Base-by-base conservation (phyloP, 2,888 invertebrate species). In the Fragum sueziense region DNA sequence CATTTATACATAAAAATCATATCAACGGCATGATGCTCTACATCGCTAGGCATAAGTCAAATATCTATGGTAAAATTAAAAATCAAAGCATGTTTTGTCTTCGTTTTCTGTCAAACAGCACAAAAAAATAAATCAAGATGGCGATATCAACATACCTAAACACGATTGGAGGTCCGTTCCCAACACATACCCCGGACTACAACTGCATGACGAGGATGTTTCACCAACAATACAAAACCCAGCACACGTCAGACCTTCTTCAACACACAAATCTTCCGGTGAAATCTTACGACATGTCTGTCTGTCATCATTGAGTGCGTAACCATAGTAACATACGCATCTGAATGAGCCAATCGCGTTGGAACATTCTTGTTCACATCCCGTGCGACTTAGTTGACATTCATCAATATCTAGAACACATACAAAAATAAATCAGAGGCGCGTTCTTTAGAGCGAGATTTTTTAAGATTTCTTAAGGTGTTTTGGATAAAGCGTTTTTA, bases 281-380 rank as follows among this genome's bases (percentile, higher is more conserved):
- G 67, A 54, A 29, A 54, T 78, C 74, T 74, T 57, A 20, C 54
- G 31, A 57, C 83, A 84, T 0, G 73, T 84, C 11, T 70, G 67
- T 65, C 80, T 72, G 70, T 84, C 78, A 20, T 31, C 34, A 41
- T 80, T 68, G 7, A 84, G 67, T 27, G 51, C 1, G 54, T 70
- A 84, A 14, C 83, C 83, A 27, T 70, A 68, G 59, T 67, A 65
- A 65, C 83, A 84, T 34, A 73, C 78, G 33, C 83, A 84, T 51
- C 52, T 68, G 37, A 68, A 78, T 29, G 80, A 51, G n/a, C 78
- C 76, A 9, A 41, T 34, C 11, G 17, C 25, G 57, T 77, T 78
- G 0, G 27, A 9, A 61, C 83, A 84, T 14, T 37, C 71, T 52
- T 84, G 83, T 52, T 74, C 69, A 80, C 83, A 84, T 1, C 74